Evolutionary conservation across 2,113 vertebrate species (phyloP).

Genomic region (Ameiurus melas): DNA sequence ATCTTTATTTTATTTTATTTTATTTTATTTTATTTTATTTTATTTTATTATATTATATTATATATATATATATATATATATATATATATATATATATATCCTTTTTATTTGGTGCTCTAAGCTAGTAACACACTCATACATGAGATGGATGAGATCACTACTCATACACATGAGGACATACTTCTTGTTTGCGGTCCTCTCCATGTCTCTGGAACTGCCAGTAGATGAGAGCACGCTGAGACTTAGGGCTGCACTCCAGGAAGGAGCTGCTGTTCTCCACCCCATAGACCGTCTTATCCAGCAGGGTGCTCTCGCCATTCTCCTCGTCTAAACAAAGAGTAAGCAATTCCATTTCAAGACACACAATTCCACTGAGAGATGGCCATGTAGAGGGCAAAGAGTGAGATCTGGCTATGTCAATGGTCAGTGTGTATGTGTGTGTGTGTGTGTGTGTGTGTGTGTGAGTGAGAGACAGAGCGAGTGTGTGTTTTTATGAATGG

Average conservation of each 20-base stretch:
- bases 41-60: no score
- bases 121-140: not conserved
- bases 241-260: conserved; percentile 94
- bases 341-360: conserved; percentile 17
- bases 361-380: not conserved
- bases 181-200: conserved; percentile 90
- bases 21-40: not conserved
- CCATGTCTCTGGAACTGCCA: conserved; percentile 91
- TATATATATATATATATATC: no score
- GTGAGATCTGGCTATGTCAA: conserved; percentile 8
- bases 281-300: conserved; percentile 91
- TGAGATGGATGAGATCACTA: not conserved
- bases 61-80: no score
- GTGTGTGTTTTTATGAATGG: conserved; percentile 15
- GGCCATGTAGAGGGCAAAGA: not conserved
- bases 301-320: conserved; percentile 73
- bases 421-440: conserved; percentile 1
- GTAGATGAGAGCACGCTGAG: conserved; percentile 85
- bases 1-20: not conserved
- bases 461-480: not conserved
- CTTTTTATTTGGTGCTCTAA: not conserved
- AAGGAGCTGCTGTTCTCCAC: conserved; percentile 99
- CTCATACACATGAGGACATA: conserved; percentile 52
- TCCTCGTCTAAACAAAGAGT: conserved; percentile 77
- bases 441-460: no score